These are phyloP conservation scores for Epirrhoe alternata DNA, from an alignment of 2,888 invertebrate species.

Conservation along the genomic window DNA sequence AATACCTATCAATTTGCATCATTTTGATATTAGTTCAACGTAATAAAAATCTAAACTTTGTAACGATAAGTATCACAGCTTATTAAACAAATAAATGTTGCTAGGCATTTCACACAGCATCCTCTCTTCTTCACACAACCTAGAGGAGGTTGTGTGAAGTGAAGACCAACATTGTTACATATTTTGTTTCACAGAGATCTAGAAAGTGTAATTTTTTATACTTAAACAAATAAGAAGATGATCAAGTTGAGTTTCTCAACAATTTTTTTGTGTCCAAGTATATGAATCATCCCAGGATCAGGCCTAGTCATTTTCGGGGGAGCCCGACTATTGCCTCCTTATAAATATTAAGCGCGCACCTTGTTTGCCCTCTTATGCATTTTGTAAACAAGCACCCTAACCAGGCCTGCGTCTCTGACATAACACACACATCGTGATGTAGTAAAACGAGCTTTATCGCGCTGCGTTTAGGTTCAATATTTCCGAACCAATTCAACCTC, in stretches of 20 bases:
- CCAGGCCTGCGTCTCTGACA: constrained; percentile 15
- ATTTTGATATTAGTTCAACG: no score
- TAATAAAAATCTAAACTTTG: no score
- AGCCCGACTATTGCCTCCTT: constrained; percentile 49
- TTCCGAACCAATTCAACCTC: background rate
- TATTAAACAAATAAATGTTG: no score
- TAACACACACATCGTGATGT: constrained; percentile 4
- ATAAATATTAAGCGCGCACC: constrained; percentile 60
- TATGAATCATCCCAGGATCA: constrained; percentile 1
- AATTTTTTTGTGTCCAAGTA: constrained; percentile 14
- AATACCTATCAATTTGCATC: no score
- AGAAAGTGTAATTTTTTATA: no score
- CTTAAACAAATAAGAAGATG: background rate
- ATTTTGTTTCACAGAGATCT: no score
- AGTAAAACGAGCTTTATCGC: constrained; percentile 18
- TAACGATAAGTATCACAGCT: no score
- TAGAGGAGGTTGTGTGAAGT: no score
- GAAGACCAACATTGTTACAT: no score
- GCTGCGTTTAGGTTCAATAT: constrained; percentile 7
- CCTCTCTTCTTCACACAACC: no score
- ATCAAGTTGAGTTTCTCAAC: background rate
- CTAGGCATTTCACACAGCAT: no score
- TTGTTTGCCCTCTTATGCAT: constrained; percentile 58
- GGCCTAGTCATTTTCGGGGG: constrained; percentile 38
- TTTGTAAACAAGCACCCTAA: constrained; percentile 53